Percentiles rank a stretch among this genome's conserved stretches.
phyloP scores from a whole-genome alignment of 2,888 invertebrate genomes.

The Syrista parreyssii region DNA sequence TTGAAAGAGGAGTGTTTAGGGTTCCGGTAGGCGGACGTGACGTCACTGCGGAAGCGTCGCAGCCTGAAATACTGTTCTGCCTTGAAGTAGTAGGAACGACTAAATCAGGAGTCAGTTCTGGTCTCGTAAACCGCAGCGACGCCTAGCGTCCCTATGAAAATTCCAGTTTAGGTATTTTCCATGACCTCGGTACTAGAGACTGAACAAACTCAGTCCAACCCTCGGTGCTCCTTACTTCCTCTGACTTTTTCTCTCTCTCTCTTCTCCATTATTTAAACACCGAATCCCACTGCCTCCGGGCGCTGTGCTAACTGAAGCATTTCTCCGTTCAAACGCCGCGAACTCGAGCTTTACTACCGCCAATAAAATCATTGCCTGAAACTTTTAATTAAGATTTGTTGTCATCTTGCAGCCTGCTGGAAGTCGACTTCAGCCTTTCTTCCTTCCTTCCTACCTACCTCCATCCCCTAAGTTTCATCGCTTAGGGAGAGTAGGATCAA shows the following conservation, averaged over 20 bases:
- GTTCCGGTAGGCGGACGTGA: constrained; percentile 25
- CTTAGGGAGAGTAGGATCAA: background rate
- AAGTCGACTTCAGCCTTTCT: background rate
- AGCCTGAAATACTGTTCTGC: constrained; percentile 26
- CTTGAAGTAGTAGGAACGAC: background rate
- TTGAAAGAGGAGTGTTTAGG: constrained; percentile 18
- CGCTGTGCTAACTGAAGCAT: background rate
- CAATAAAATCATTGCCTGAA: constrained; percentile 3
- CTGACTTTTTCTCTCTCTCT: constrained; percentile 19
- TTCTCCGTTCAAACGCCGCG: background rate
- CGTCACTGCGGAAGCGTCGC: constrained; percentile 36
- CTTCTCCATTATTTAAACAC: background rate
- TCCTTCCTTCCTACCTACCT: background rate
- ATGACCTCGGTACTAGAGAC: background rate
- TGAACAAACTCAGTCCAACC: constrained; percentile 1
- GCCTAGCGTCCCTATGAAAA: background rate
- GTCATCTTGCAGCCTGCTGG: background rate
- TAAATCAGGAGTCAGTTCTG: background rate
- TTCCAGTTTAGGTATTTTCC: background rate
- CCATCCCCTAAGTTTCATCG: background rate
- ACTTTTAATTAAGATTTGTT: constrained; percentile 21
- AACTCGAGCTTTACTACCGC: background rate
- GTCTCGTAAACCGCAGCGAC: background rate
- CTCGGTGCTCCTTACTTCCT: constrained; percentile 17
- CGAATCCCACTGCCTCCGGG: background rate